Percentiles rank a stretch among this genome's conserved stretches.
phyloP scores from a whole-genome alignment of 1,140 invertebrate species.

The Tetranychus urticae region DNA sequence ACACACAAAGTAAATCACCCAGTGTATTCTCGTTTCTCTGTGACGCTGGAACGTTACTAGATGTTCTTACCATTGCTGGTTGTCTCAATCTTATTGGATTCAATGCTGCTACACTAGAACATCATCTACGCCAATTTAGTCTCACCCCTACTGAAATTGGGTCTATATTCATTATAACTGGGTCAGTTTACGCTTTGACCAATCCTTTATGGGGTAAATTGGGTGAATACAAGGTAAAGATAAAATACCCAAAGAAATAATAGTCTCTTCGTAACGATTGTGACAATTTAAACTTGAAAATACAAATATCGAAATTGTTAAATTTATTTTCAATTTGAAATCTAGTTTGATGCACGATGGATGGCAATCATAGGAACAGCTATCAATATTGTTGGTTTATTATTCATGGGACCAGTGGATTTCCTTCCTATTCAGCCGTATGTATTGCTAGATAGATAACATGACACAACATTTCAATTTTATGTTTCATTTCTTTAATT shows the following conservation, averaged over 20 bases:
- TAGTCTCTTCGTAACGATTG: constrained; percentile 4
- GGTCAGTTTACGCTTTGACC: constrained; percentile 52
- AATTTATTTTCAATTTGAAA: not conserved
- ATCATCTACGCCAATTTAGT: constrained; percentile 15
- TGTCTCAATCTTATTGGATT: constrained; percentile 17
- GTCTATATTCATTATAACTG: constrained; percentile 64
- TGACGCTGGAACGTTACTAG: constrained; percentile 8
- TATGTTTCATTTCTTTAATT: not conserved
- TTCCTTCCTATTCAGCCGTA: constrained; percentile 13
- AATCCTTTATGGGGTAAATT: constrained; percentile 55
- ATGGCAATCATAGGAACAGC: constrained; percentile 6
- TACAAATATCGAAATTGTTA: not conserved
- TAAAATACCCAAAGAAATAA: not conserved
- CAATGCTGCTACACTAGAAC: constrained; percentile 20
- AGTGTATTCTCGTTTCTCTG: constrained; percentile 9
- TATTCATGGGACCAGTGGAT: constrained; percentile 12
- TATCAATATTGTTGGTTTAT: constrained; percentile 6
- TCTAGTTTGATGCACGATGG: constrained; percentile 7
- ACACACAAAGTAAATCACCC: not conserved
- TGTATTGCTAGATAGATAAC: not conserved
- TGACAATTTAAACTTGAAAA: constrained; percentile 1
- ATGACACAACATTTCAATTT: not conserved
- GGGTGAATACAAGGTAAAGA: constrained; percentile 28
- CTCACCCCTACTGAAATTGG: constrained; percentile 47
- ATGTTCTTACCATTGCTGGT: constrained; percentile 10